A percentile compares a stretch with the other conserved stretches of the same genome.
Conservation (phyloP, 2,888 invertebrate genomes). For the Drosophila picticornis region DNA sequence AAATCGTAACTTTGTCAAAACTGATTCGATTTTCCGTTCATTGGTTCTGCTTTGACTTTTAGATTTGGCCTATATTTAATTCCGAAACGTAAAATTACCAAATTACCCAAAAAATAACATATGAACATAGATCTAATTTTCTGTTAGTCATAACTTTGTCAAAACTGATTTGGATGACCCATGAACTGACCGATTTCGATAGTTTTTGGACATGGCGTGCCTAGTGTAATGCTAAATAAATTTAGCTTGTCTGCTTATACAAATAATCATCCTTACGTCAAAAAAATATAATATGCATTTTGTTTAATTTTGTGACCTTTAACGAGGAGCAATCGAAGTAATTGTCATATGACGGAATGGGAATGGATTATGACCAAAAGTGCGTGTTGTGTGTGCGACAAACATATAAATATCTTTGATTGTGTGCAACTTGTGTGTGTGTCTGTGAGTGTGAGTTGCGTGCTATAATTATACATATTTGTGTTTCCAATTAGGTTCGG, state of each 20-base stretch:
- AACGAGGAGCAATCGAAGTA: conserved; percentile 17
- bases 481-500: conserved; percentile 77
- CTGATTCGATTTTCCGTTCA: neutral
- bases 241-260: neutral
- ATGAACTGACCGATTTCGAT: neutral
- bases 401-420: conserved; percentile 20
- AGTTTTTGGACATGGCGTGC: neutral
- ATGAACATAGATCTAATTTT: neutral
- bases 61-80: neutral
- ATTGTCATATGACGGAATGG: conserved; percentile 8
- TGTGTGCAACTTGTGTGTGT: conserved; percentile 15
- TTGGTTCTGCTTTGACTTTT: neutral
- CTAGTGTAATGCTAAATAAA: neutral
- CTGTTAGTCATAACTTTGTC: neutral
- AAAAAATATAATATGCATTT: neutral
- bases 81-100: neutral
- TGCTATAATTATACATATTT: conserved; percentile 73
- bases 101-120: neutral
- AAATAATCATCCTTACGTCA: neutral
- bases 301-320: conserved; percentile 16
- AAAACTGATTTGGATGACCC: no score
- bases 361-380: conserved; percentile 21
- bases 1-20: neutral
- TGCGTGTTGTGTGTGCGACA: conserved; percentile 40
- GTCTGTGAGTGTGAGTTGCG: conserved; percentile 16